phyloP scores from a whole-genome alignment of 1,140 invertebrate species.

The Plectrocnemia conspersa region DNA sequence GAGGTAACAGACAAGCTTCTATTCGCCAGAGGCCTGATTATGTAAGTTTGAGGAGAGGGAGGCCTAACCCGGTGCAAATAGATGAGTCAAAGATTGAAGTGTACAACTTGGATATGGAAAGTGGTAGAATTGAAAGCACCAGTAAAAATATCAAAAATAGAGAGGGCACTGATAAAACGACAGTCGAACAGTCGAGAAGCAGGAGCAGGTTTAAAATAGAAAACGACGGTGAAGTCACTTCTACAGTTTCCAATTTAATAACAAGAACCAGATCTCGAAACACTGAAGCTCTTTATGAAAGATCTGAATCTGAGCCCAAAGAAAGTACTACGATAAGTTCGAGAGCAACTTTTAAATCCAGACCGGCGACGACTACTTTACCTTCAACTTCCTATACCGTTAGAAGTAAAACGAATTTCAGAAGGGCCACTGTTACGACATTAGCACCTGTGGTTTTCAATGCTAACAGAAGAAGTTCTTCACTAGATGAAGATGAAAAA shows the following conservation, averaged over 20 bases:
- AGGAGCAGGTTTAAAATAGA: conserved; percentile 19
- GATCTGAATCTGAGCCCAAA: conserved; percentile 15
- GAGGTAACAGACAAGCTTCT: conserved; percentile 21
- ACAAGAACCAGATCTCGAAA: conserved; percentile 14
- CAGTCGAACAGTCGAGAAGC: conserved; percentile 9
- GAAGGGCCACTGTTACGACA: conserved; percentile 1
- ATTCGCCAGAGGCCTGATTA: not conserved
- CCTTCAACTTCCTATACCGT: conserved; percentile 3
- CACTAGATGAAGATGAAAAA: not conserved
- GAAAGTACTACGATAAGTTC: conserved; percentile 19
- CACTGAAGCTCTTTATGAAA: conserved; percentile 29
- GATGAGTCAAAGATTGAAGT: conserved; percentile 34
- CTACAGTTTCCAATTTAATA: not conserved
- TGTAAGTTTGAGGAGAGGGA: conserved; percentile 4
- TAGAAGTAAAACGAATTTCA: conserved; percentile 2
- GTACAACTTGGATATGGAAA: conserved; percentile 33
- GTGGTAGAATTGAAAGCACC: conserved; percentile 14
- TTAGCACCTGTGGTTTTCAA: conserved; percentile 4
- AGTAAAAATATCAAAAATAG: conserved; percentile 3
- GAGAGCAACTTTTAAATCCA: conserved; percentile 12
- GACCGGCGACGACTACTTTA: not conserved
- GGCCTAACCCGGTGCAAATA: not conserved
- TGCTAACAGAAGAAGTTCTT: conserved; percentile 20
- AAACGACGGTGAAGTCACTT: not conserved
- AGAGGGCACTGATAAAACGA: not conserved